Evolutionary conservation across 2,113 vertebrate genomes (phyloP).

Genomic region (Merops nubicus): DNA sequence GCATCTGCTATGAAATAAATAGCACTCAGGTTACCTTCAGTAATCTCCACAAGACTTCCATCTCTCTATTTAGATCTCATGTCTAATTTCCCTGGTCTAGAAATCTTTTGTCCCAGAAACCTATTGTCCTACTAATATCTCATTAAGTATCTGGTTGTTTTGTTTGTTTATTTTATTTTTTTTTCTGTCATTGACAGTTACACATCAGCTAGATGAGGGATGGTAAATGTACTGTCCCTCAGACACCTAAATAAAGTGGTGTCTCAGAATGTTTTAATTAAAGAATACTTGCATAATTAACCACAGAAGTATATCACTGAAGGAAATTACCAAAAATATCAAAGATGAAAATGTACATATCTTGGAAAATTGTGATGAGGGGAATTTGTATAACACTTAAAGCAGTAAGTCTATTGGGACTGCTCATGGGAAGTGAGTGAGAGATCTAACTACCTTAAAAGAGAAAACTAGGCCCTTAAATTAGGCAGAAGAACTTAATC

Average conservation of each 20-base stretch:
- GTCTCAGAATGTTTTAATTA: not conserved
- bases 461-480: not conserved
- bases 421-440: not conserved
- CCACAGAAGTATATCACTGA: not conserved
- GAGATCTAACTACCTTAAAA: rapidly evolving
- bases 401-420: not conserved
- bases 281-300: not conserved
- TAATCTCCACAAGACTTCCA: not conserved
- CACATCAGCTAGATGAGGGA: rapidly evolving
- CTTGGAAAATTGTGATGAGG: not conserved
- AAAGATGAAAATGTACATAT: not conserved
- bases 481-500: not conserved
- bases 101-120: not conserved
- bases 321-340: not conserved
- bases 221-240: not conserved
- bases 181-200: not conserved
- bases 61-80: not conserved
- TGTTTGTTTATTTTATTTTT: rapidly evolving
- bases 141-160: not conserved
- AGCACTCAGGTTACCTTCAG: not conserved
- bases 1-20: not conserved
- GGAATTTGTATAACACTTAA: not conserved
- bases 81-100: not conserved
- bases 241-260: not conserved
- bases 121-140: not conserved